Conservation (phyloP, 2,113 vertebrate species). For the Circaetus gallicus region DNA sequence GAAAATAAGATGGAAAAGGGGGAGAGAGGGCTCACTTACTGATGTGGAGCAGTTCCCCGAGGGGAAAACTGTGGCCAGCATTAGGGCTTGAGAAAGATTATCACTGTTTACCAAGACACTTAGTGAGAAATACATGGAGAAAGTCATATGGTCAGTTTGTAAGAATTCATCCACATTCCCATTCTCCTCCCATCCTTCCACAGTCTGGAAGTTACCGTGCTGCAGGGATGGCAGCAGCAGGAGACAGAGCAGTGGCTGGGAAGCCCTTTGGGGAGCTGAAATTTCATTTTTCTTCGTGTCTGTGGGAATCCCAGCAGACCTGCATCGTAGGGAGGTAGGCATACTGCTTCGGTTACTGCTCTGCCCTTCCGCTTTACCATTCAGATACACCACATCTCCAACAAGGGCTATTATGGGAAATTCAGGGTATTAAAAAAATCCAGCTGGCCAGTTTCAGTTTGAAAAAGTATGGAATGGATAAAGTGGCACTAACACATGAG, state of each 20-base stretch:
- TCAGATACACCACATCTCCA: background rate
- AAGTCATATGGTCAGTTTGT: background rate
- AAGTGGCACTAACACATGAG: background rate
- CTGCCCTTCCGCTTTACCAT: background rate
- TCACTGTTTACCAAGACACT: background rate
- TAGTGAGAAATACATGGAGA: background rate
- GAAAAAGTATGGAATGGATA: background rate
- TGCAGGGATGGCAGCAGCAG: background rate
- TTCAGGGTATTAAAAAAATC: background rate
- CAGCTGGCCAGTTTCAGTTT: background rate
- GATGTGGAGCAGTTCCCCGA: background rate
- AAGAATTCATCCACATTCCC: background rate
- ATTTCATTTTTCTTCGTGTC: background rate
- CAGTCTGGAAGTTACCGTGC: background rate
- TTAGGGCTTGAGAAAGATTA: background rate
- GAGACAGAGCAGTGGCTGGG: background rate
- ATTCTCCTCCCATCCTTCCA: background rate
- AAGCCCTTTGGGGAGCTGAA: background rate
- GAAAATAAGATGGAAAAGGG: background rate
- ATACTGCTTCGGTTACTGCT: background rate
- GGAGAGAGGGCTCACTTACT: background rate
- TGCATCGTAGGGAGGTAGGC: background rate
- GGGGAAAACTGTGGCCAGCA: background rate
- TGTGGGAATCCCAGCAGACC: background rate
- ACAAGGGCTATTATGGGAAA: background rate